Conservation (phyloP, 2,888 invertebrate species). For the Melanophora roralis region DNA sequence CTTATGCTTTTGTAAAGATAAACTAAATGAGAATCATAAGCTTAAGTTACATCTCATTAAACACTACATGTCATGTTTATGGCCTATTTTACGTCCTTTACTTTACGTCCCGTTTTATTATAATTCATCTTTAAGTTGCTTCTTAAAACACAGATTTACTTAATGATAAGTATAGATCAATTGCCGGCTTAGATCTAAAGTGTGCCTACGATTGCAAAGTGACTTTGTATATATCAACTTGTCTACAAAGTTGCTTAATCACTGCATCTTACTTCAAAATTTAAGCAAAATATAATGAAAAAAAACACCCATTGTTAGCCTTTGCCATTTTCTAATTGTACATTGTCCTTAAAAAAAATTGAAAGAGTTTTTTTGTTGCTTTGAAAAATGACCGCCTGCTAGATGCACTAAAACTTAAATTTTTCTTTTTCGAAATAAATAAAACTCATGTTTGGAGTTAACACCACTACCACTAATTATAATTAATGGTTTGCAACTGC, state of each 20-base stretch:
- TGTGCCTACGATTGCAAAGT: neutral
- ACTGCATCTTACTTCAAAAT: neutral
- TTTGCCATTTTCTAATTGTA: slow-evolving; percentile 12
- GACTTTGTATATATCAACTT: neutral
- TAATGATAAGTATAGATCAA: neutral
- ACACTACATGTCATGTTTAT: too few species aligned
- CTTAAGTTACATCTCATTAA: too few species aligned
- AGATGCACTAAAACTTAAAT: too few species aligned
- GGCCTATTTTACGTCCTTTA: too few species aligned
- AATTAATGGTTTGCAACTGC: slow-evolving; percentile 43
- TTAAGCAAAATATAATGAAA: too few species aligned
- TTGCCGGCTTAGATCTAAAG: neutral
- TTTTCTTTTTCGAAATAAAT: neutral
- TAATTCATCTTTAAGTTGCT: too few species aligned
- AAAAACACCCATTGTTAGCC: neutral
- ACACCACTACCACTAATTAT: slow-evolving; percentile 47
- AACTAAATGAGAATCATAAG: too few species aligned
- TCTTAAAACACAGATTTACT: too few species aligned
- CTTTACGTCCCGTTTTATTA: too few species aligned
- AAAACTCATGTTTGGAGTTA: slow-evolving; percentile 35
- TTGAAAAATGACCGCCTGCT: slow-evolving; percentile 35
- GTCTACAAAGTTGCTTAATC: slow-evolving; percentile 26
- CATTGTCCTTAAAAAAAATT: neutral
- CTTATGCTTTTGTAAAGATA: too few species aligned
- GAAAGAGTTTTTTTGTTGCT: neutral